A percentile compares a stretch with the other conserved stretches of the same genome.
phyloP scores from a whole-genome alignment of 2,888 invertebrate species.

The Polyploca ridens region DNA sequence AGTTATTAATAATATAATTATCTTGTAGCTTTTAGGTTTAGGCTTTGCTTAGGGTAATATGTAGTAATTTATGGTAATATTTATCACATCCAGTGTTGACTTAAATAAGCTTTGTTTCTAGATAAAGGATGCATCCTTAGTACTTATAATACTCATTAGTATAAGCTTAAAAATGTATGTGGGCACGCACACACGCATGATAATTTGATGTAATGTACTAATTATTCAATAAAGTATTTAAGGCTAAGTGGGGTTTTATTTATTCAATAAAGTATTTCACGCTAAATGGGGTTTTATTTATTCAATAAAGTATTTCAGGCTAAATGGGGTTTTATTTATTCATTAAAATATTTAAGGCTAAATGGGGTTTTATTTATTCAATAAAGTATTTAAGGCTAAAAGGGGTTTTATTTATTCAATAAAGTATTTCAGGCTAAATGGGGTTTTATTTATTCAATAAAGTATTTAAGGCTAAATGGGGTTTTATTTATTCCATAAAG shows the following conservation, averaged over 20 bases:
- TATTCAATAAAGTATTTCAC: no score
- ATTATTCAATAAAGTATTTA: conserved; percentile 35
- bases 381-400: no score
- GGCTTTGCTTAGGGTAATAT: conserved; percentile 31
- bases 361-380: no score
- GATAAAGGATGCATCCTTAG: conserved; percentile 51
- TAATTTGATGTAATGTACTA: conserved; percentile 48
- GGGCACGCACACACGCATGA: conserved; percentile 66
- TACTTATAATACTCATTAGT: conserved; percentile 81
- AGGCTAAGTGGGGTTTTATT: conserved; percentile 11
- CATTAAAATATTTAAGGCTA: no score
- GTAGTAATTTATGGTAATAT: conserved; percentile 37
- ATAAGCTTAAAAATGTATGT: conserved; percentile 50
- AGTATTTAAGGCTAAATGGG: no score
- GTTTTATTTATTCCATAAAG: no score
- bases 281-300: no score
- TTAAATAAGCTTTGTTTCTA: conserved; percentile 47
- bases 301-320: no score
- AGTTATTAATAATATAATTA: not conserved
- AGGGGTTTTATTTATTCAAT: no score
- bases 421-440: no score
- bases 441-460: no score
- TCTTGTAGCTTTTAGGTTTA: conserved; percentile 20
- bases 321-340: no score
- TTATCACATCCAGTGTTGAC: conserved; percentile 73